These are phyloP conservation scores for Noctua janthina DNA, from an alignment of 2,888 invertebrate species.

Conservation along the genomic window DNA sequence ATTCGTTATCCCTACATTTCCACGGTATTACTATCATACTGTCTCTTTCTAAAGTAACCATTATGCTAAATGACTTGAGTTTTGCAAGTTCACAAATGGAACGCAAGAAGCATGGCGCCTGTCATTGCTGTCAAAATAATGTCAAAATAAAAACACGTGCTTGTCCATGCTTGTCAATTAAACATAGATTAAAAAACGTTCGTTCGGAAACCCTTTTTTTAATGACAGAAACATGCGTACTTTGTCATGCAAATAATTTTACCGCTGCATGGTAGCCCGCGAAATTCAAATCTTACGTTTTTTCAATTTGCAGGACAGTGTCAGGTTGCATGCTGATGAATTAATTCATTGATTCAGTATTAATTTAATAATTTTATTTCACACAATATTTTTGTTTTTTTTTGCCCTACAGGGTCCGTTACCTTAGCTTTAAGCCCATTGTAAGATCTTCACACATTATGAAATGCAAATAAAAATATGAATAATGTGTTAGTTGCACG, in stretches of 20 bases:
- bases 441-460: no score
- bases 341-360: no score
- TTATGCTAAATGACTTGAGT: background rate
- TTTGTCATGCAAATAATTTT: background rate
- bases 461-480: no score
- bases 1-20: background rate
- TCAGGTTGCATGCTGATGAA: no score
- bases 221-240: background rate
- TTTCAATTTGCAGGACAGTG: no score
- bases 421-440: no score
- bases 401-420: no score
- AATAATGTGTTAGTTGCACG: no score
- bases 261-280: no score
- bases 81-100: background rate
- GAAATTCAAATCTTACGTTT: no score
- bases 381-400: no score
- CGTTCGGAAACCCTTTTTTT: conserved; percentile 18
- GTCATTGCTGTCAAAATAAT: conserved; percentile 42
- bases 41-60: background rate
- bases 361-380: no score
- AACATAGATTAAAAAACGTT: conserved; percentile 8
- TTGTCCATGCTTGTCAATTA: conserved; percentile 38
- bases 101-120: conserved; percentile 31
- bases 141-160: conserved; percentile 57
- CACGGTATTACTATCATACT: fast-evolving